These are phyloP conservation scores for Myotis davidii DNA, from an alignment of 2,113 vertebrate species.

Conservation along the genomic window DNA sequence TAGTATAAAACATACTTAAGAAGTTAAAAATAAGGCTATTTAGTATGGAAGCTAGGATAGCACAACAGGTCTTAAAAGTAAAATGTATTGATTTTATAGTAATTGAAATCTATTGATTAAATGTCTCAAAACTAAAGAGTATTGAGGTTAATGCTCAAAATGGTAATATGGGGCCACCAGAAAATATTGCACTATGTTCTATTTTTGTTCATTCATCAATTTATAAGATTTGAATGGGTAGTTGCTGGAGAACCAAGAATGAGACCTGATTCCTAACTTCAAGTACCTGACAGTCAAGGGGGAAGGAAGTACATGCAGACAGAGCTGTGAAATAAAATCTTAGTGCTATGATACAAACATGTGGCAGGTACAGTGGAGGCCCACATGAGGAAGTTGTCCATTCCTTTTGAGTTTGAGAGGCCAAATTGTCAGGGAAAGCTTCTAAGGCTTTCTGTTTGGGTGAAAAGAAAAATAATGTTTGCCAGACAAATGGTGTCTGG, in stretches of 20 bases:
- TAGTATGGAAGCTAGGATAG: not conserved
- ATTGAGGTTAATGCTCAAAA: not conserved
- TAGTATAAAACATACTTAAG: not conserved
- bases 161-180: not conserved
- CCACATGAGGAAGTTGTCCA: not conserved
- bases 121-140: not conserved
- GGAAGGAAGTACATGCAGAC: not conserved
- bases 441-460: not conserved
- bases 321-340: not conserved
- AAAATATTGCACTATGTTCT: not conserved
- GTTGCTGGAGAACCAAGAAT: constrained; percentile 1
- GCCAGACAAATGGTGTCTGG: not conserved
- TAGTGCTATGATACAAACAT: not conserved
- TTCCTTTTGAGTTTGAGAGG: not conserved
- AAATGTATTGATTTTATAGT: not conserved
- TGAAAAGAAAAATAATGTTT: not conserved
- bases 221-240: not conserved
- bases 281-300: not conserved
- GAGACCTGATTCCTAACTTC: not conserved
- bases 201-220: not conserved
- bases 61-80: not conserved
- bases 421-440: not conserved
- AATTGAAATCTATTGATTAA: not conserved
- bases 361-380: not conserved
- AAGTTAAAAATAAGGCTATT: not conserved